phyloP scores from a whole-genome alignment of 2,113 vertebrate species.

The Chaetura pelagica region DNA sequence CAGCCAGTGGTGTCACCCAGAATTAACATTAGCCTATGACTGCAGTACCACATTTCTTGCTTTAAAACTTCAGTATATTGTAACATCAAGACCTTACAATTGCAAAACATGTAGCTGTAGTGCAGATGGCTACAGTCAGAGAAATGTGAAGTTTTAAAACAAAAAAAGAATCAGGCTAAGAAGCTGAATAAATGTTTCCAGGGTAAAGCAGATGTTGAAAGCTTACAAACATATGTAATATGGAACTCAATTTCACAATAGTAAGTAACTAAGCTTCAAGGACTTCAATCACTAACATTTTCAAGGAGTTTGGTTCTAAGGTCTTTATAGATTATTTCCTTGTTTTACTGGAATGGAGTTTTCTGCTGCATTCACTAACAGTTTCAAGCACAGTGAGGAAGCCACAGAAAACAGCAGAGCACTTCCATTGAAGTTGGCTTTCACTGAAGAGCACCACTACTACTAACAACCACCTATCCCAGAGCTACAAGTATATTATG shows the following conservation, averaged over 20 bases:
- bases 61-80: not conserved
- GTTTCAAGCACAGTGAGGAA: not conserved
- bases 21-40: not conserved
- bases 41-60: not conserved
- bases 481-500: not conserved
- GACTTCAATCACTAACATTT: not conserved
- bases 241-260: not conserved
- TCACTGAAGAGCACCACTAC: not conserved
- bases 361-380: not conserved
- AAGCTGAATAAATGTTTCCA: not conserved
- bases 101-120: not conserved
- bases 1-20: not conserved
- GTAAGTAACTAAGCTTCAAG: constrained; percentile 2
- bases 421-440: not conserved
- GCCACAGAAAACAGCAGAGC: not conserved
- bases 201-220: constrained; percentile 10
- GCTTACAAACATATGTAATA: not conserved
- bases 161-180: not conserved
- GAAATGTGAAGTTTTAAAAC: not conserved
- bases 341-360: not conserved
- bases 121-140: not conserved
- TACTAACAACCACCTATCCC: not conserved
- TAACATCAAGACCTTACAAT: not conserved
- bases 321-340: not conserved
- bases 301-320: not conserved